A percentile compares a stretch with the other conserved stretches of the same genome.
Conservation (phyloP, 2,113 vertebrate genomes). For the Macrotis lagotis region DNA sequence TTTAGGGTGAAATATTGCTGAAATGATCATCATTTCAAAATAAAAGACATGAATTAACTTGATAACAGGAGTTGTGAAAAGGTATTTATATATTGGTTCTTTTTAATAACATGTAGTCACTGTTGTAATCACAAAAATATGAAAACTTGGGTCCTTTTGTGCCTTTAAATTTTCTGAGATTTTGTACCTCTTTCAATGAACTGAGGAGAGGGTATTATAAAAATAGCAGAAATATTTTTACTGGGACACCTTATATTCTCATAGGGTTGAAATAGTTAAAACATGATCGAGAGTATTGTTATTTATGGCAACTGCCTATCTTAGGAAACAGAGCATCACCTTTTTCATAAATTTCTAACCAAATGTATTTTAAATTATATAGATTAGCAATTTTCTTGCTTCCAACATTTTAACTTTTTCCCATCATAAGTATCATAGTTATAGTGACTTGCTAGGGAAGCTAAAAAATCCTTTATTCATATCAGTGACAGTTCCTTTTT, state of each 20-base stretch:
- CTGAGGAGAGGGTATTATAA: background rate
- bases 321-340: background rate
- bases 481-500: background rate
- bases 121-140: background rate
- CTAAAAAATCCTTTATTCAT: background rate
- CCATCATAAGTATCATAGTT: background rate
- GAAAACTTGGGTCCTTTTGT: background rate
- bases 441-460: background rate
- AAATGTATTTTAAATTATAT: background rate
- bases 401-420: background rate
- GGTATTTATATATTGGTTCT: background rate
- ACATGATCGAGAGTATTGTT: background rate
- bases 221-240: background rate
- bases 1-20: background rate
- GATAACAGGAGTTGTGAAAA: background rate
- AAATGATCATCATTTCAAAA: background rate
- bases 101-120: background rate
- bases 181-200: background rate
- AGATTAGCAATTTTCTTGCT: background rate
- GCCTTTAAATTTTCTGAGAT: background rate
- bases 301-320: background rate
- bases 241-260: background rate
- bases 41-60: background rate
- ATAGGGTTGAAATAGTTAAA: background rate
- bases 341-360: background rate